A percentile compares a stretch with the other conserved stretches of the same genome.
Conservation (phyloP, 2,888 invertebrate genomes). For the Orthosia incerta region DNA sequence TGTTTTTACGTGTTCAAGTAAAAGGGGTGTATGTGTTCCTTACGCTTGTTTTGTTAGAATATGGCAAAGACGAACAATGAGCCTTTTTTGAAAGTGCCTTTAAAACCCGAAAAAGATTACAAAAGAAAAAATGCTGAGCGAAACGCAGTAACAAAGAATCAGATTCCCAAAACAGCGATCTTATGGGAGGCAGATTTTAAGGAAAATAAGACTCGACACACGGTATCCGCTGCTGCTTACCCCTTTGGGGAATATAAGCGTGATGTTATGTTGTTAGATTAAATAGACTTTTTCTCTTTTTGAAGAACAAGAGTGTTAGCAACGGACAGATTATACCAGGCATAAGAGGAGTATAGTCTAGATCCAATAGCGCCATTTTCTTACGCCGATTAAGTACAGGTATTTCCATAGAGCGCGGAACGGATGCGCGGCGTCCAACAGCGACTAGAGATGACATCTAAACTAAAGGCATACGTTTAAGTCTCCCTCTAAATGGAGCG, state of each 20-base stretch:
- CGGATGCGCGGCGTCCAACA: background rate
- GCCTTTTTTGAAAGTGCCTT: background rate
- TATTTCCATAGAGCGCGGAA: slow-evolving; percentile 10
- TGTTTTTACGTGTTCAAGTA: slow-evolving; percentile 41
- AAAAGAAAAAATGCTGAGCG: background rate
- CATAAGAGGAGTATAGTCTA: slow-evolving; percentile 6
- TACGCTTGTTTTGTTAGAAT: slow-evolving; percentile 9
- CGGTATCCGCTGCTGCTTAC: background rate
- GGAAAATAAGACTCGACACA: background rate
- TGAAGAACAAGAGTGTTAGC: background rate
- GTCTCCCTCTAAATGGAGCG: too few species aligned
- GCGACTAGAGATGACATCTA: too few species aligned
- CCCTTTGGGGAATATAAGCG: too few species aligned
- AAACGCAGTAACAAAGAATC: slow-evolving; percentile 13
- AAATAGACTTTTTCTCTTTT: background rate
- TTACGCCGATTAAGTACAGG: slow-evolving; percentile 2
- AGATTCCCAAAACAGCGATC: background rate
- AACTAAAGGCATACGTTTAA: too few species aligned
- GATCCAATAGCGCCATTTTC: slow-evolving; percentile 15
- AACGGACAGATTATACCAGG: background rate
- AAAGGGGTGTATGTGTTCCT: slow-evolving; percentile 38
- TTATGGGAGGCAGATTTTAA: background rate
- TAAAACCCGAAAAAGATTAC: background rate
- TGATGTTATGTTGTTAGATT: background rate
- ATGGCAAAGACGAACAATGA: slow-evolving; percentile 3